Conservation (phyloP, 2,113 vertebrate genomes). For the Erythrocercus mccallii region DNA sequence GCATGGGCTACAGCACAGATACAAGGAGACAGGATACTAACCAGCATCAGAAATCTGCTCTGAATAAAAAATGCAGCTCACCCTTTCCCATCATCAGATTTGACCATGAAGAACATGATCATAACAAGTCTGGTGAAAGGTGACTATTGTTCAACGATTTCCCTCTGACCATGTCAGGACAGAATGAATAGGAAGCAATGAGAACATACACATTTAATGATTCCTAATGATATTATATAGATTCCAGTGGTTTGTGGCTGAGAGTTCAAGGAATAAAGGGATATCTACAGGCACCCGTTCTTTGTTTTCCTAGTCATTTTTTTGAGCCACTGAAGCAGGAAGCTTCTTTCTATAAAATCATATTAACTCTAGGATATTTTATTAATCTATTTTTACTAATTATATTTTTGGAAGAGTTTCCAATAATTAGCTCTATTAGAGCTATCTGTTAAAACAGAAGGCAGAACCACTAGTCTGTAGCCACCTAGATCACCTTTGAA, state of each 20-base stretch:
- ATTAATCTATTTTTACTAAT: neutral
- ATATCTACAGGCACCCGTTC: neutral
- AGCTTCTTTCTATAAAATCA: neutral
- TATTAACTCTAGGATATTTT: neutral
- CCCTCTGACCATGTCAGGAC: neutral
- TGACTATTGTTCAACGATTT: neutral
- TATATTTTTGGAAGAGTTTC: neutral
- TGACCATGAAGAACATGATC: neutral
- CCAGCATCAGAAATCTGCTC: neutral
- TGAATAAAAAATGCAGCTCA: neutral
- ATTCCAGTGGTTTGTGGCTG: neutral
- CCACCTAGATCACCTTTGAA: neutral
- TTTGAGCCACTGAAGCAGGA: neutral
- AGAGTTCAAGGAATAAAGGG: neutral
- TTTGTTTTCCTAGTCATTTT: neutral
- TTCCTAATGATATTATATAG: neutral
- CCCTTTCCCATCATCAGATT: neutral
- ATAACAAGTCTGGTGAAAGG: neutral
- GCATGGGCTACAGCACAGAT: neutral
- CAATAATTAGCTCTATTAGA: neutral
- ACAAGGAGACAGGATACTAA: neutral
- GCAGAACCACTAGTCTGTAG: neutral
- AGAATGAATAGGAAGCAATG: neutral
- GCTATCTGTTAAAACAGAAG: neutral
- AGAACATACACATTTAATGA: neutral